Evolutionary conservation across 2,113 vertebrate genomes (phyloP), one percentile per base, ranked within the genome.

Genomic region (Recurvirostra avosetta): DNA sequence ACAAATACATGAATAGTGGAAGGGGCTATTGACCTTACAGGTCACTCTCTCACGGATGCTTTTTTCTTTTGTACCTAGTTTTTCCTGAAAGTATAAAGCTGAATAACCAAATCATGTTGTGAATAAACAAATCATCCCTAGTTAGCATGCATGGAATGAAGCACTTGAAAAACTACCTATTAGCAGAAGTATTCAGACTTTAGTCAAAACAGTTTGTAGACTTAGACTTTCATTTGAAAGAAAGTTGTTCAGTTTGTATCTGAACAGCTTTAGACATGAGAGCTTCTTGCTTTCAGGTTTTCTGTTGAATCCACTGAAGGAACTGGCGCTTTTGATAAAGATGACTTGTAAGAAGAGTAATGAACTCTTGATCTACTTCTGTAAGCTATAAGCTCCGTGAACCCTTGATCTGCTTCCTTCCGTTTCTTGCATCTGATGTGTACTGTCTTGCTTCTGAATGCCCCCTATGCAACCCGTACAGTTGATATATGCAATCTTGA

Each of bases 121-220:
- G 90, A 94, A 74, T 96, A 96, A 92, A 29, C 88, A 96, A 96
- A 96, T 96, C 78, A 61, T 49, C 19, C 43, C 26, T 86, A 62
- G n/a, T 95, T 81, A 84, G 41, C 70, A 70, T 73, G 53, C 61
- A 68, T 1, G 9, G 49, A 75, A 90, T 59, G 45, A 86, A 95
- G 32, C 4, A 5, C 79, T 83, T 86, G 41, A 52, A 91, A 80
- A 92, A 49, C 68, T 72, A 22, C 47, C 38, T 59, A 4, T 78
- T 80, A 91, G 55, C 58, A 87, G 78, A n/a, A 62, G 12, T 29
- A 14, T 81, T 53, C 59, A 84, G 72, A 67, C 61, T 41, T 74
- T 8, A 90, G 70, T 73, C 68, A 85, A 75, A 95, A 59, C 30
- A 79, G 40, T 62, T 80, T 27, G 38, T 21, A 36, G 43, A 29